Evolutionary conservation across 2,888 invertebrate genomes (phyloP), one percentile per base, ranked within the genome.

Genomic region (Ophonus ardosiacus): DNA sequence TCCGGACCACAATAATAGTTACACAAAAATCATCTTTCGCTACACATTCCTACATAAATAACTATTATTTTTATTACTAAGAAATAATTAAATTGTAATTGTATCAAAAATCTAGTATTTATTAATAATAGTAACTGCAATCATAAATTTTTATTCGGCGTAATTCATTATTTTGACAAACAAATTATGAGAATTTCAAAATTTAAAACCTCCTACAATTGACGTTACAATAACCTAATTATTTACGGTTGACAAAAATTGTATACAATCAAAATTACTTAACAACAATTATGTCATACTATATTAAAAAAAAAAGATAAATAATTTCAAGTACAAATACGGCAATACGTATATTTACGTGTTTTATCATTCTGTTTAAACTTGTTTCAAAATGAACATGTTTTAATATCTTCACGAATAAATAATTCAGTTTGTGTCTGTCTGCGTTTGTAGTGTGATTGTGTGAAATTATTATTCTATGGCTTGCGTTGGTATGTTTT

Each of bases 401-500:
- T 24, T 51, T 10, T 51, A 13, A 10, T 43, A 51, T 10, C 1
- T 13, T 51, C 13, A 10, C 13, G 43, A 51, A 51, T 8, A 13
- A 51, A 51, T 10, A 51, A 51, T 10, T 51, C 43, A 51, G 7
- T 51, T n/a, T 15, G 10, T 74, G 17, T 74, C 5, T 31, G 31
- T 4, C 31, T 31, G 3, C 31, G 6, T 3, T 31, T 31, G 31
- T 4, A 40, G n/a, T 68, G 68, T 38, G 13, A 68, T 6, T 15
- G 10, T 74, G 8, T 74, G 18, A 43, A 17, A 74, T 68, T 68
- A 74, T 8, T 74, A 43, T 74, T 74, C 71, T n/a, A 68, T 10
- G 15, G 7, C 18, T 74, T 43, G 18, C 17, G 43, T 10, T 18
- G 71, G 71, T 74, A 74, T 40, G 51, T 74, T 40, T 43, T 65